Evolutionary conservation across 2,113 vertebrate genomes (phyloP), one percentile per base, ranked within the genome.

Genomic region (Holacanthus passer): DNA sequence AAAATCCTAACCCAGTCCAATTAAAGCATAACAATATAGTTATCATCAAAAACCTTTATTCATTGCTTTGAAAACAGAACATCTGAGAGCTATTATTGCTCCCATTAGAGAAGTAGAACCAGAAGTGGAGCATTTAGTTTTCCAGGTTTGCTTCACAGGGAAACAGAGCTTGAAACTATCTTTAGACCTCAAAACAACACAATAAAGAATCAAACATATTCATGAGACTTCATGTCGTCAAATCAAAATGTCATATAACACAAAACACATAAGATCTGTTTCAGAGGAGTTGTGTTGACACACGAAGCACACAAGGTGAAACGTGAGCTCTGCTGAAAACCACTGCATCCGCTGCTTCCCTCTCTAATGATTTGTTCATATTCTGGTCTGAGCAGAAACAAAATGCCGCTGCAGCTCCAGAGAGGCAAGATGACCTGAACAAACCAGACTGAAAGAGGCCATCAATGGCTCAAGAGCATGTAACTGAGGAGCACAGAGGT

Each of bases 371-470:
- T 88, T 41, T 37, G 29, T 64, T 88, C 78, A 64, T 70, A 63
- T 59, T 84, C 71, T 39, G 56, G 31, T 41, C 56, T 47, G 63
- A 85, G 69, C 32, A 81, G 90, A 89, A 90, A 87, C 77, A 72
- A 80, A 83, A 83, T 50, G 75, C 64, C 74, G 29, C 63, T 77
- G 20, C 20, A n/a, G 66, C 83, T 84, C 76, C 82, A 73, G 35
- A 73, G 65, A 74, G 9, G 66, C 27, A 83, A 86, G 79, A 66
- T 48, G 63, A 89, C 69, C 76, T 50, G 55, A 82, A 65, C 52
- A 53, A 14, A 20, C 4, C 16, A 45, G 62, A 64, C 22, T 71
- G 62, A 52, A 50, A 29, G 59, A 56, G 72, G 64, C 37, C 52
- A 41, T 62, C 8, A 4, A 9, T 13, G 14, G 59, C 62, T 71